A percentile compares a stretch with the other conserved stretches of the same genome.
Evolutionary conservation across 1,140 invertebrate species (phyloP).

Genomic region (Listronotus bonariensis): DNA sequence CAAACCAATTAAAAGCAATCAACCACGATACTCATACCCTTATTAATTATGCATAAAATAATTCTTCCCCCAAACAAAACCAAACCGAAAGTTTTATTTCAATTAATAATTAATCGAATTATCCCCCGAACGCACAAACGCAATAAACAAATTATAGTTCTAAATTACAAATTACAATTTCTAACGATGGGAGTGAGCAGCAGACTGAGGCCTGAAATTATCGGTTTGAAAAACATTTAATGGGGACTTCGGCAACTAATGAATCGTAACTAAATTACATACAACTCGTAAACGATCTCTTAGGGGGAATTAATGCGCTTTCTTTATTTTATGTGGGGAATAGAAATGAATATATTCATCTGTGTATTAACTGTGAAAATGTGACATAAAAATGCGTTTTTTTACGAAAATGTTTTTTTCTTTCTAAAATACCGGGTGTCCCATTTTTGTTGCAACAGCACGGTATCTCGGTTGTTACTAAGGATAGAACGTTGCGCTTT

Average conservation of each 20-base stretch:
- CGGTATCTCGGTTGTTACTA: too few relatives aligned
- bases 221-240: slow-evolving; percentile 21
- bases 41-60: too few relatives aligned
- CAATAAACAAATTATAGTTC: slow-evolving; percentile 24
- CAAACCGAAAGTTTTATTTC: not conserved
- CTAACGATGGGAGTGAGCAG: slow-evolving; percentile 16
- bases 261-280: slow-evolving; percentile 25
- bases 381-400: too few relatives aligned
- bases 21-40: too few relatives aligned
- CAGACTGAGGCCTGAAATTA: slow-evolving; percentile 7
- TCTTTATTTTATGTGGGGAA: not conserved
- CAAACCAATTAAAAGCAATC: too few relatives aligned
- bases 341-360: slow-evolving; percentile 3
- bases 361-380: not conserved
- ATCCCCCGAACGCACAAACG: slow-evolving; percentile 6
- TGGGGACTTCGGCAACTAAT: slow-evolving; percentile 22
- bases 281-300: slow-evolving; percentile 11
- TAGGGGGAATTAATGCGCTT: not conserved
- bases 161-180: slow-evolving; percentile 13
- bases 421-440: too few relatives aligned
- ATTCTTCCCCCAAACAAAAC: not conserved
- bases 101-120: slow-evolving; percentile 3
- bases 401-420: too few relatives aligned
- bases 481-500: too few relatives aligned
- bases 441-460: too few relatives aligned